Evolutionary conservation across 2,113 vertebrate genomes (phyloP).

Genomic region (Columbina picui): DNA sequence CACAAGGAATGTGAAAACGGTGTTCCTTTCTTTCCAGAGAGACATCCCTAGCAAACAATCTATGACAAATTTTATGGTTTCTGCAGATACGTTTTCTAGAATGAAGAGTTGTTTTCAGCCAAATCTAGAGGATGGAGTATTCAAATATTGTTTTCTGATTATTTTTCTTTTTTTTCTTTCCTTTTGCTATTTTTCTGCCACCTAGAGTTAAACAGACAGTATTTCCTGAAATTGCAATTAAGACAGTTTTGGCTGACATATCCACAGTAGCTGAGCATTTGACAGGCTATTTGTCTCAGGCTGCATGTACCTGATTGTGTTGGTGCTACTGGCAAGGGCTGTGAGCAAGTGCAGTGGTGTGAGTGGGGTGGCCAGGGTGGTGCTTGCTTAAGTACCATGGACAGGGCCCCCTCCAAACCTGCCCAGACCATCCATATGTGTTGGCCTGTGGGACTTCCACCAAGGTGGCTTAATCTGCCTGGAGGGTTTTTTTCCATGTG

Average conservation of each 20-base stretch:
- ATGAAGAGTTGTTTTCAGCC: background rate
- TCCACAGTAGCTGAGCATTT: background rate
- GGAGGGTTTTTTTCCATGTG: background rate
- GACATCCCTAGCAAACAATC: background rate
- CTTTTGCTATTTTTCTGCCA: background rate
- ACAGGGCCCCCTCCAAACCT: background rate
- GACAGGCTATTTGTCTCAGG: background rate
- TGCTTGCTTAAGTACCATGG: constrained; percentile 29
- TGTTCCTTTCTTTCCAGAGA: background rate
- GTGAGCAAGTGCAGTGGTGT: background rate
- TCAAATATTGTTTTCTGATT: background rate
- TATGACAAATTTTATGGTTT: background rate
- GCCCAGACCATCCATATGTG: accelerated
- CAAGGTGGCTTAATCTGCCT: background rate
- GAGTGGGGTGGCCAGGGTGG: background rate
- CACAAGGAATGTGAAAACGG: background rate
- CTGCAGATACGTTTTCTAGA: background rate
- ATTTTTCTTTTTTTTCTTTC: background rate
- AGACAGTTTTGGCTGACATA: background rate
- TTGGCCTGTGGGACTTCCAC: background rate
- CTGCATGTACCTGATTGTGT: background rate
- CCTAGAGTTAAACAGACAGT: background rate
- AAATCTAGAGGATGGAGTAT: background rate
- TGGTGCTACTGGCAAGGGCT: accelerated
- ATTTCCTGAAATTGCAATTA: background rate